Percentiles rank a stretch among this genome's conserved stretches.
Conservation (phyloP, 2,113 vertebrate genomes). For the Psittacula cyanocephala region DNA sequence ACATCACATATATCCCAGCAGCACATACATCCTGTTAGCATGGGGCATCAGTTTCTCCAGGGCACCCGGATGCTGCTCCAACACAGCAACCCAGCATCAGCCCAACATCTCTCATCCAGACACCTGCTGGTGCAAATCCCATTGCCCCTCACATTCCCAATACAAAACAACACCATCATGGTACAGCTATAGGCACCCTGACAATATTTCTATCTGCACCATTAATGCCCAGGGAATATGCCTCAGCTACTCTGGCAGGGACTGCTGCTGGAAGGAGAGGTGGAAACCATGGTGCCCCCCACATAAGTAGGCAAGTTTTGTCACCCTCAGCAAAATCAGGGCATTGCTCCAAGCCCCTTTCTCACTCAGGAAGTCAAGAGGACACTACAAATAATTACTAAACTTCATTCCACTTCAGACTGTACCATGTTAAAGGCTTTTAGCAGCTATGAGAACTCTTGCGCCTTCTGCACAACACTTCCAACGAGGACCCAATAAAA, state of each 20-base stretch:
- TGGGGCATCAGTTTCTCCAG: not conserved
- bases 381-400: not conserved
- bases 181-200: not conserved
- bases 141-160: not conserved
- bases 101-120: not conserved
- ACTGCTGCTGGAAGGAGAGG: not conserved
- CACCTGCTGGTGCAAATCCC: not conserved
- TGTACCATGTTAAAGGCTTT: not conserved
- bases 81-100: not conserved
- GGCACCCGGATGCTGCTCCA: rapidly evolving
- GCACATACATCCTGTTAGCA: not conserved
- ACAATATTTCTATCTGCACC: not conserved
- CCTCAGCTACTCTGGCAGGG: rapidly evolving
- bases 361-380: not conserved
- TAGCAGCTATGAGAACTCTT: not conserved
- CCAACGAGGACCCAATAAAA: not conserved
- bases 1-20: not conserved
- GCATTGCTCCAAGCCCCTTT: not conserved
- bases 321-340: not conserved
- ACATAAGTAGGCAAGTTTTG: not conserved
- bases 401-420: not conserved
- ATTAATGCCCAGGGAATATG: not conserved
- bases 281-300: not conserved
- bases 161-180: not conserved
- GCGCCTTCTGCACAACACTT: not conserved